Evolutionary conservation across 2,888 invertebrate species (phyloP).

Genomic region (Hypselothyrea guttata): DNA sequence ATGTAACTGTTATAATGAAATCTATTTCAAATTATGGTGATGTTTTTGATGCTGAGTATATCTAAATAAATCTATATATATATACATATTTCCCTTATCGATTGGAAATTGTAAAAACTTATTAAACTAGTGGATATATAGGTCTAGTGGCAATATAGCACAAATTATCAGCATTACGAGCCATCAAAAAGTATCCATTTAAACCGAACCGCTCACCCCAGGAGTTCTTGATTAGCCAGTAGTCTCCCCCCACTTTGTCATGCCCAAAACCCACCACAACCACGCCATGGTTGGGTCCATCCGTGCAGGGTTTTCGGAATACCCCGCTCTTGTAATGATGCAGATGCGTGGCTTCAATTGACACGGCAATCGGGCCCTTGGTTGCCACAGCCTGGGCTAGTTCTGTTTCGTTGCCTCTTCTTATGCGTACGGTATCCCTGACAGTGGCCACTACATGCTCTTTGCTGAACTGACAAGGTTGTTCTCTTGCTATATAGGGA

Average conservation of each 20-base stretch:
- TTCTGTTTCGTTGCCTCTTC: slow-evolving; percentile 86
- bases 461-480: slow-evolving; percentile 86
- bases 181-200: slow-evolving; percentile 92
- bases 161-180: slow-evolving; percentile 90
- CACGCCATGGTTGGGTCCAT: slow-evolving; percentile 89
- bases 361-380: slow-evolving; percentile 91
- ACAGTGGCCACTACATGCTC: slow-evolving; percentile 89
- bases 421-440: slow-evolving; percentile 89
- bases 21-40: slow-evolving; percentile 49
- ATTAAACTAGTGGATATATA: slow-evolving; percentile 87
- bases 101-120: not conserved
- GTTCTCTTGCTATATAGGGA: slow-evolving; percentile 90
- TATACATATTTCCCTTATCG: not conserved
- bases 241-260: slow-evolving; percentile 83
- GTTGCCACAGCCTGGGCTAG: slow-evolving; percentile 90
- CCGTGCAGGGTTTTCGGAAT: slow-evolving; percentile 88
- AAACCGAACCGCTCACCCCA: slow-evolving; percentile 89
- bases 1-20: slow-evolving; percentile 45
- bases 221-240: slow-evolving; percentile 88
- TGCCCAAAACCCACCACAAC: slow-evolving; percentile 79
- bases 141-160: slow-evolving; percentile 92
- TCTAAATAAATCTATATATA: slow-evolving; percentile 5
- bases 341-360: slow-evolving; percentile 93
- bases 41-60: slow-evolving; percentile 52
- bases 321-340: slow-evolving; percentile 91